phyloP scores from a whole-genome alignment of 2,113 vertebrate genomes.

The Illadopsis cleaveri region DNA sequence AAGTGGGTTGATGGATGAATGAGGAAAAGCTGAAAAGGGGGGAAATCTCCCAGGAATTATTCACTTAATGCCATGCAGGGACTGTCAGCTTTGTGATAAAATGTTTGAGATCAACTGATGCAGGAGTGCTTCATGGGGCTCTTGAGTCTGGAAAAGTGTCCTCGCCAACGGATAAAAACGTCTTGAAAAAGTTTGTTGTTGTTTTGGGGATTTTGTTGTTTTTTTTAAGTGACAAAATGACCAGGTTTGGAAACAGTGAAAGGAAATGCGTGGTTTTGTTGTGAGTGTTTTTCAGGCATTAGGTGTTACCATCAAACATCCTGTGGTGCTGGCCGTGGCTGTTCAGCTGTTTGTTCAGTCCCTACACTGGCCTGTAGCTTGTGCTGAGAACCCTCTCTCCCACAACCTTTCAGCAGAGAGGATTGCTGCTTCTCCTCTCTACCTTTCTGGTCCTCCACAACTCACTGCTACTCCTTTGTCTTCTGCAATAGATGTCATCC shows the following conservation, averaged over 20 bases:
- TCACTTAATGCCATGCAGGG: background rate
- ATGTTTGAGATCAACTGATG: background rate
- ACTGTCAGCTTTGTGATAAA: background rate
- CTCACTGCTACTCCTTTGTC: background rate
- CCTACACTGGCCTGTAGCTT: accelerated
- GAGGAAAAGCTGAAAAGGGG: background rate
- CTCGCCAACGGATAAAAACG: background rate
- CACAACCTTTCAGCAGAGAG: background rate
- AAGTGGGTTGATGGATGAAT: background rate
- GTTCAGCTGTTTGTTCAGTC: background rate
- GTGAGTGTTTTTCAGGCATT: background rate
- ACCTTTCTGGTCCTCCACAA: background rate
- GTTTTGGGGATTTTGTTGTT: background rate
- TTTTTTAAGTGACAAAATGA: background rate
- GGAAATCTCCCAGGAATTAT: background rate
- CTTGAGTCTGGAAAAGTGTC: background rate
- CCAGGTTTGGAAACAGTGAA: background rate
- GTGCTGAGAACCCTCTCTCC: background rate
- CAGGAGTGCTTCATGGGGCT: background rate
- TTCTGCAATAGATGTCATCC: background rate
- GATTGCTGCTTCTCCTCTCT: background rate
- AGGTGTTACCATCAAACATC: background rate
- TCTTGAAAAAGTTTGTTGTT: background rate
- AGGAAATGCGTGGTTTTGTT: background rate
- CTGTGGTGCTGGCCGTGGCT: background rate